Conservation (phyloP, 2,888 invertebrate genomes). For the Chalcis sispes region DNA sequence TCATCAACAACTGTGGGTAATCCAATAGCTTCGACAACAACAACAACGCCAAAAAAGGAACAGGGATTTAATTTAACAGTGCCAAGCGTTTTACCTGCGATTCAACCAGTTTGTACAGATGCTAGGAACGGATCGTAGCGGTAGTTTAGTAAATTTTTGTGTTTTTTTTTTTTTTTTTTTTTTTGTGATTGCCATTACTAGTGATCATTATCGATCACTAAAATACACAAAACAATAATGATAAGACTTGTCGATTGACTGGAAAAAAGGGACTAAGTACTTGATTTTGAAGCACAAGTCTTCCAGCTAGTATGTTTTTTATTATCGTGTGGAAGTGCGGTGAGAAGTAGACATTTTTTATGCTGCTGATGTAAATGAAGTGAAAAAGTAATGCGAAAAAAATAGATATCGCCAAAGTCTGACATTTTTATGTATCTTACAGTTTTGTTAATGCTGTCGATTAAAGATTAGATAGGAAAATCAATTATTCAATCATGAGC, state of each 20-base stretch:
- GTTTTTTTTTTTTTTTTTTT: slow-evolving; percentile 51
- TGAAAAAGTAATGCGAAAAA: slow-evolving; percentile 12
- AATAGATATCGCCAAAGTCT: slow-evolving; percentile 47
- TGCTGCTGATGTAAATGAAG: slow-evolving; percentile 33
- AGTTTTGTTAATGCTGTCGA: slow-evolving; percentile 38
- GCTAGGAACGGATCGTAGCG: slow-evolving; percentile 66
- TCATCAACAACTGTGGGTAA: slow-evolving; percentile 71
- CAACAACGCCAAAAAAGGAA: slow-evolving; percentile 55
- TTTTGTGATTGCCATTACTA: slow-evolving; percentile 57
- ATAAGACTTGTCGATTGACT: slow-evolving; percentile 45
- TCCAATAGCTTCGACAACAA: slow-evolving; percentile 59
- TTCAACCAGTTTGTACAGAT: slow-evolving; percentile 66
- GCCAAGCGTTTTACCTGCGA: slow-evolving; percentile 66
- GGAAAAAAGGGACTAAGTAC: slow-evolving; percentile 42
- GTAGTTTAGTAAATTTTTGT: slow-evolving; percentile 52
- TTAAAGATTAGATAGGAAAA: slow-evolving; percentile 55
- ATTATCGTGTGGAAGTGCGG: slow-evolving; percentile 11
- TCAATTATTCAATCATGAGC: slow-evolving; percentile 40
- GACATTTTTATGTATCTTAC: slow-evolving; percentile 51
- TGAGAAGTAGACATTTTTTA: slow-evolving; percentile 30
- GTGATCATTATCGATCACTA: slow-evolving; percentile 27
- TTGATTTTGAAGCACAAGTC: slow-evolving; percentile 49
- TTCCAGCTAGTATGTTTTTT: slow-evolving; percentile 48
- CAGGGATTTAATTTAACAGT: slow-evolving; percentile 67
- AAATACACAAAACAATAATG: slow-evolving; percentile 42